Percentiles rank a stretch among this genome's conserved stretches.
Evolutionary conservation across 2,888 invertebrate genomes (phyloP).

Genomic region (Cancer borealis): DNA sequence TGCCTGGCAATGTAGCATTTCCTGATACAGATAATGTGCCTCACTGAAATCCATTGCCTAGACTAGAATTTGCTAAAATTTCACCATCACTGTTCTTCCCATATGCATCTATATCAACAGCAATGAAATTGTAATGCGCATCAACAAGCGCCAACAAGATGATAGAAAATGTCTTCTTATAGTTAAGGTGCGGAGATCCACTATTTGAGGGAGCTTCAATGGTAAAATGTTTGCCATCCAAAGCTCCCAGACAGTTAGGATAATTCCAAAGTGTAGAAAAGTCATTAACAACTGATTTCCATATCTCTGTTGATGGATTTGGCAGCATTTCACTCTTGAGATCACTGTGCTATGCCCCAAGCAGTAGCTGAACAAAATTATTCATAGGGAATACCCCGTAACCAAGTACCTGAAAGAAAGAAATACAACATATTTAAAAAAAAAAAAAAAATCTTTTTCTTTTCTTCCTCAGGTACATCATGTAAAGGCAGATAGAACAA

Average conservation of each 20-base stretch:
- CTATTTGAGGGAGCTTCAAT: constrained; percentile 63
- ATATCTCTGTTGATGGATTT: constrained; percentile 52
- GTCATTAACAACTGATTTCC: constrained; percentile 59
- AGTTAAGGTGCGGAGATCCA: constrained; percentile 64
- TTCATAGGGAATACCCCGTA: background rate
- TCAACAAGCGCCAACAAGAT: constrained; percentile 56
- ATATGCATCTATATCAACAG: constrained; percentile 61
- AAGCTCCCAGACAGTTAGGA: constrained; percentile 61
- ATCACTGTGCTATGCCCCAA: constrained; percentile 58
- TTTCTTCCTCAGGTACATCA: constrained; percentile 60
- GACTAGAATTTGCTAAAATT: constrained; percentile 56
- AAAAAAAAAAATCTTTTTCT: background rate
- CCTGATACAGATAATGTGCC: constrained; percentile 55
- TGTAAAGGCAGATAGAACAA: constrained; percentile 79
- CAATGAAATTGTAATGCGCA: constrained; percentile 64
- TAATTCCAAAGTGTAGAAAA: constrained; percentile 52
- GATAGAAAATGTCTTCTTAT: constrained; percentile 57
- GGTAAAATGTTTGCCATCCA: constrained; percentile 63
- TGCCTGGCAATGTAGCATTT: constrained; percentile 60
- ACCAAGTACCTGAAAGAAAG: constrained; percentile 56
- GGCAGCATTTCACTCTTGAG: constrained; percentile 56
- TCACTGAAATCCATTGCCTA: constrained; percentile 53
- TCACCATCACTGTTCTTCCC: constrained; percentile 61
- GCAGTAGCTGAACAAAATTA: constrained; percentile 59
- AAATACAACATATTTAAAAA: constrained; percentile 48